Percentiles rank a stretch among this genome's conserved stretches.
phyloP scores from a whole-genome alignment of 1,140 invertebrate genomes.

The Oryctes rhinoceros region DNA sequence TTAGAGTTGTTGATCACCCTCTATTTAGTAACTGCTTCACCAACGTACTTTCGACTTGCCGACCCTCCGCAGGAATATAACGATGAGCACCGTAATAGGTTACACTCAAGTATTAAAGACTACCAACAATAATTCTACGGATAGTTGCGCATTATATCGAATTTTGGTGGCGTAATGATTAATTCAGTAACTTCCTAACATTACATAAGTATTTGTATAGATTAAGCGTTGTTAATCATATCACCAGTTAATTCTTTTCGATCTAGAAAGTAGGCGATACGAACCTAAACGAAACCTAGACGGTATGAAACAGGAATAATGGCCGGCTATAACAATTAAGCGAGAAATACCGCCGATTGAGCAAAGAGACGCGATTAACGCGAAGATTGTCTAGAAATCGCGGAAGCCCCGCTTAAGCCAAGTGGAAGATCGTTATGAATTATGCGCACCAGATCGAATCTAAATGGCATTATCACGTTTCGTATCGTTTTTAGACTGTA shows the following conservation, averaged over 20 bases:
- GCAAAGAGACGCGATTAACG: constrained; percentile 5
- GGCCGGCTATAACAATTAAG: not conserved
- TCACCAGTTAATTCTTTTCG: not conserved
- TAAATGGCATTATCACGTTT: constrained; percentile 56
- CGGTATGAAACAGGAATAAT: not conserved
- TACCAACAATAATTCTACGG: too few relatives aligned
- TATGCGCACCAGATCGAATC: constrained; percentile 51
- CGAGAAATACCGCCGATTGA: not conserved
- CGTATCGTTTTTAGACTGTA: constrained; percentile 50
- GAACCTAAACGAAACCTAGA: not conserved
- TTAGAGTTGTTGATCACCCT: too few relatives aligned
- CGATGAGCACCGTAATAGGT: too few relatives aligned
- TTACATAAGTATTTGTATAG: too few relatives aligned
- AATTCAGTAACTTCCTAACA: too few relatives aligned
- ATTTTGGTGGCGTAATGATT: too few relatives aligned
- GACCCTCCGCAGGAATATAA: too few relatives aligned
- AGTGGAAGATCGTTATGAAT: constrained; percentile 48
- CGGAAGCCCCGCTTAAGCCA: constrained; percentile 51
- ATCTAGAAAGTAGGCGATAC: constrained; percentile 3
- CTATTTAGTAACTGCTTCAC: too few relatives aligned
- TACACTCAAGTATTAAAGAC: too few relatives aligned
- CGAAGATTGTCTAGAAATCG: constrained; percentile 45
- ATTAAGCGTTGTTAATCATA: too few relatives aligned
- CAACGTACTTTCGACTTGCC: too few relatives aligned
- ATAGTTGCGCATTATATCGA: too few relatives aligned